These are phyloP conservation scores for Cosmopolites sordidus DNA, from an alignment of 2,888 invertebrate species.

Conservation along the genomic window DNA sequence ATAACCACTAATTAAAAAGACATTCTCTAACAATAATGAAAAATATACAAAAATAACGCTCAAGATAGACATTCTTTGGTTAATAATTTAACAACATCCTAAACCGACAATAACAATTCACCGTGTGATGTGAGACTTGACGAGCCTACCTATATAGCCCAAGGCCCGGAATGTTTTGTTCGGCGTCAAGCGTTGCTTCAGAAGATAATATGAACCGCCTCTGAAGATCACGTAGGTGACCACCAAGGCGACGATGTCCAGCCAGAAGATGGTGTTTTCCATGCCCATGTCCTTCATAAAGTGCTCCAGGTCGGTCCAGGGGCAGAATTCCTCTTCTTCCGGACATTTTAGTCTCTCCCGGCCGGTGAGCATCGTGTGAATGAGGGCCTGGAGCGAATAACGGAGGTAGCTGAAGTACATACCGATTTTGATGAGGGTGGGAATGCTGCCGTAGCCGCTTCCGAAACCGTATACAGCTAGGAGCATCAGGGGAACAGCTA, in stretches of 20 bases:
- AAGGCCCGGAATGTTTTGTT: constrained; percentile 68
- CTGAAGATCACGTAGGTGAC: constrained; percentile 62
- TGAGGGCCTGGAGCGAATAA: constrained; percentile 53
- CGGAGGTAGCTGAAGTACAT: constrained; percentile 78
- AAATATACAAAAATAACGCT: too few relatives aligned
- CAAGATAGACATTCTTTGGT: background rate
- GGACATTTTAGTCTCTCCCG: constrained; percentile 73
- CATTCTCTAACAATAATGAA: too few relatives aligned
- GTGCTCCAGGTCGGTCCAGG: constrained; percentile 68
- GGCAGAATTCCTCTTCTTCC: constrained; percentile 65
- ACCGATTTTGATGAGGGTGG: constrained; percentile 72
- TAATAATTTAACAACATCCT: background rate
- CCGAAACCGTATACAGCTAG: constrained; percentile 86
- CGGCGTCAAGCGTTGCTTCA: constrained; percentile 67
- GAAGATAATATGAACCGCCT: constrained; percentile 64
- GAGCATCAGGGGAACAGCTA: constrained; percentile 82
- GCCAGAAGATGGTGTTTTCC: constrained; percentile 64
- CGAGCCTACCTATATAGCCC: constrained; percentile 64
- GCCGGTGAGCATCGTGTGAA: constrained; percentile 73
- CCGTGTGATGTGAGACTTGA: constrained; percentile 55
- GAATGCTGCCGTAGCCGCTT: constrained; percentile 59
- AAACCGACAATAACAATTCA: constrained; percentile 9
- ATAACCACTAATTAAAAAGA: too few relatives aligned
- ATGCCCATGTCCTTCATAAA: constrained; percentile 73
- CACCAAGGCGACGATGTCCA: constrained; percentile 62